Evolutionary conservation across 2,888 invertebrate species (phyloP).

Genomic region (Willowsia nigromaculata): DNA sequence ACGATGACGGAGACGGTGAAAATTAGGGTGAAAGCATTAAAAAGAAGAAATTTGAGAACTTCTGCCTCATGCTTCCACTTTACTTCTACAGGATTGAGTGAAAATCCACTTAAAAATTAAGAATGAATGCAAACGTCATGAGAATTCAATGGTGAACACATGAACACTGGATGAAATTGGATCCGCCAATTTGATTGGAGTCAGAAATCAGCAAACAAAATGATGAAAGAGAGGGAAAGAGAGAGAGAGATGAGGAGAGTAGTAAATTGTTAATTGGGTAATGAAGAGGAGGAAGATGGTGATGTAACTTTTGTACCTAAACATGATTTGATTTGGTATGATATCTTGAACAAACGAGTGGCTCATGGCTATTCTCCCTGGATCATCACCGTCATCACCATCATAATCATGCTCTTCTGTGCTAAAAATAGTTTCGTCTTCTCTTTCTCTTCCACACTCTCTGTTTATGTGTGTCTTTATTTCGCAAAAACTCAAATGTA

Average conservation of each 20-base stretch:
- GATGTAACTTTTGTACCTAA: background rate
- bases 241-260: background rate
- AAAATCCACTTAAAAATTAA: constrained; percentile 5
- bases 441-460: background rate
- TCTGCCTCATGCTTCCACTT: background rate
- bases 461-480: no score
- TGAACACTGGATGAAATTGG: background rate
- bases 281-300: background rate
- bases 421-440: background rate
- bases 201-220: background rate
- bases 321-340: constrained; percentile 9
- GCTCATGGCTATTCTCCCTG: background rate
- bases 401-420: background rate
- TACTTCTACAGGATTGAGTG: no score
- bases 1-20: background rate
- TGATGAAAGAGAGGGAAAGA: background rate
- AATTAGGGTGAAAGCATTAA: background rate
- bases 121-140: background rate
- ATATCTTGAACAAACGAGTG: background rate
- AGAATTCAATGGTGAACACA: background rate
- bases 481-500: no score
- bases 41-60: background rate
- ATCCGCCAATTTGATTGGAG: background rate
- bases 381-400: no score
- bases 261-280: background rate